Conservation (phyloP, 2,797 vertebrate genomes). For the Hydrocynus forskahlii region DNA sequence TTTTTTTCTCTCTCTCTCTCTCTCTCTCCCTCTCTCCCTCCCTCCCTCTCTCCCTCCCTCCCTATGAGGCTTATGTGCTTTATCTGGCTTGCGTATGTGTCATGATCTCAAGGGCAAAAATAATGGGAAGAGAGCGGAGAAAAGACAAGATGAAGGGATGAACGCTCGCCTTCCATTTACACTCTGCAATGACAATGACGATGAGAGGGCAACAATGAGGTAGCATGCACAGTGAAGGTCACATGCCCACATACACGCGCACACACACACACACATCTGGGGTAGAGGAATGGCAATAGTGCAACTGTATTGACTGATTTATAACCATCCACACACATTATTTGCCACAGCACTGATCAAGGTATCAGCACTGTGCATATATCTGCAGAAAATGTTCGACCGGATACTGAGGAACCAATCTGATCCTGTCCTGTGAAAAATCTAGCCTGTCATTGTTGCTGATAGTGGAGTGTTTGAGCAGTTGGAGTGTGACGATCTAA, state of each 20-base stretch:
- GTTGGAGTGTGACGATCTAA: too few relatives aligned
- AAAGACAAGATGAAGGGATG: slow-evolving; percentile 28
- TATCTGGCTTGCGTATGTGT: slow-evolving; percentile 2
- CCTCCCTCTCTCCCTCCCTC: too few relatives aligned
- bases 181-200: slow-evolving; percentile 13
- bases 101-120: slow-evolving; percentile 24
- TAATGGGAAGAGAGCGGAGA: slow-evolving; percentile 11
- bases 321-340: background rate
- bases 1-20: background rate
- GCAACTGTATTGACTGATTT: background rate
- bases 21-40: background rate
- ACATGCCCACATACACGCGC: slow-evolving; percentile 1
- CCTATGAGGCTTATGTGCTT: slow-evolving; percentile 11
- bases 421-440: too few relatives aligned
- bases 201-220: background rate
- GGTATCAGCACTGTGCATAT: too few relatives aligned
- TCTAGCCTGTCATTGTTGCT: too few relatives aligned
- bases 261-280: background rate
- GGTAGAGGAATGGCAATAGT: background rate
- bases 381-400: too few relatives aligned
- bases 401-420: too few relatives aligned
- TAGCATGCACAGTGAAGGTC: background rate
- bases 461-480: too few relatives aligned
- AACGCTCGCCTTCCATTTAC: background rate
- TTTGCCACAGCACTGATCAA: background rate